These are phyloP conservation scores for Urocitellus parryii DNA, from an alignment of 2,113 vertebrate species.

Conservation along the genomic window DNA sequence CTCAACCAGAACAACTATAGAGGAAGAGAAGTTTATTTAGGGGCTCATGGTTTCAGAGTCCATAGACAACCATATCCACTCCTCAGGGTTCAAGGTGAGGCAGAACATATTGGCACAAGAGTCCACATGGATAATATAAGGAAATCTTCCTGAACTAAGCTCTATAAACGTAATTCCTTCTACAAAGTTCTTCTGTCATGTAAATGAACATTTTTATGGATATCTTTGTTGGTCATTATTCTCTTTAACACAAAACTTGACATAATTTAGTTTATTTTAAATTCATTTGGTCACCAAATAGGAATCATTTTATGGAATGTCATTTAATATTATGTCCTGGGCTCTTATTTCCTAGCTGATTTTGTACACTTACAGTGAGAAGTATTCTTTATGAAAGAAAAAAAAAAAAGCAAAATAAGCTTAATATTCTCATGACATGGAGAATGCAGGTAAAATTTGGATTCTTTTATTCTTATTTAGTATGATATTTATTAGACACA, in stretches of 20 bases:
- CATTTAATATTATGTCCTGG: background rate
- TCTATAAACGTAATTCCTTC: background rate
- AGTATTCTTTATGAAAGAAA: background rate
- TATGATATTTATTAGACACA: background rate
- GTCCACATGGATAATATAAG: background rate
- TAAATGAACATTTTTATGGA: background rate
- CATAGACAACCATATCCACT: no score
- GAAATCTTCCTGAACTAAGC: background rate
- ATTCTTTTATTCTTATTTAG: background rate
- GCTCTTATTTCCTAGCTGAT: background rate
- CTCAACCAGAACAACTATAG: no score
- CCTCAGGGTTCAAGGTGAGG: no score
- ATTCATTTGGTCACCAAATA: background rate
- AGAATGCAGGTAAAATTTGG: background rate
- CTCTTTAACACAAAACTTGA: background rate
- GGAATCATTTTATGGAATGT: background rate
- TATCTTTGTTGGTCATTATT: background rate
- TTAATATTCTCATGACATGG: background rate
- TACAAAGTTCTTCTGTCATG: background rate
- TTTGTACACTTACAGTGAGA: background rate
- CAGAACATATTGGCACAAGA: no score
- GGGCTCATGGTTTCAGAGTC: no score
- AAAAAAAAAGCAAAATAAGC: background rate
- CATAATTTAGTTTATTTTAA: background rate
- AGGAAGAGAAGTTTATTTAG: no score